These are phyloP conservation scores for Meleagris gallopavo DNA, from an alignment of 2,113 vertebrate genomes.

Conservation along the genomic window DNA sequence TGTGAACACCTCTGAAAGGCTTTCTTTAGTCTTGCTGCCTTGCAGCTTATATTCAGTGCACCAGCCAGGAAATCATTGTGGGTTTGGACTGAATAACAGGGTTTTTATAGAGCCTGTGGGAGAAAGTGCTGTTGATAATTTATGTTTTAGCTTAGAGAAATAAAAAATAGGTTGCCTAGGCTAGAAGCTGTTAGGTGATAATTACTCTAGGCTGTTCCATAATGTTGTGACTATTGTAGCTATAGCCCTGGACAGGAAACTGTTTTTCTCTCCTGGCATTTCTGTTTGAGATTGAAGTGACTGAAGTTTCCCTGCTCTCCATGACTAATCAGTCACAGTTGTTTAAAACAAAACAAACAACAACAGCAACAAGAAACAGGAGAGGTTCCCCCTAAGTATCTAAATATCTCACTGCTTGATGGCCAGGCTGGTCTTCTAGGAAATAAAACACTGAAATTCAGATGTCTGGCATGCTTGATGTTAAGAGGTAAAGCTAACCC, in stretches of 20 bases:
- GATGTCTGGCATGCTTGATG: background rate
- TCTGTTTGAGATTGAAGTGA: background rate
- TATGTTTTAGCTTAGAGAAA: constrained; percentile 16
- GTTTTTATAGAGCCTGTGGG: background rate
- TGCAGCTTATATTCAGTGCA: background rate
- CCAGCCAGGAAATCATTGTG: background rate
- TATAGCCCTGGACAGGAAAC: background rate
- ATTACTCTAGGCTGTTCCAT: background rate
- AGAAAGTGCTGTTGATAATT: constrained; percentile 15
- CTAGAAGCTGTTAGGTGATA: constrained; percentile 8
- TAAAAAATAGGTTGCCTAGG: background rate
- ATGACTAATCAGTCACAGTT: background rate
- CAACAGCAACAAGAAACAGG: background rate
- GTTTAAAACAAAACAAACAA: background rate
- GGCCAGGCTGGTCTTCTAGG: background rate
- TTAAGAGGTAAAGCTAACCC: background rate
- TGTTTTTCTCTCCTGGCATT: background rate
- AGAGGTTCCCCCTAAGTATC: background rate
- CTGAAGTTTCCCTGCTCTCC: background rate
- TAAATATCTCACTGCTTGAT: background rate
- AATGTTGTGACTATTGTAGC: constrained; percentile 3
- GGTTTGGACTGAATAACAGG: background rate
- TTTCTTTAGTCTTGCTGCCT: constrained; percentile 6
- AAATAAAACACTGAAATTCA: background rate
- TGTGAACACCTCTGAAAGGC: background rate